A percentile compares a stretch with the other conserved stretches of the same genome.
These are phyloP conservation scores for Hippocampus comes DNA, from an alignment of 2,113 vertebrate species.

Conservation along the genomic window DNA sequence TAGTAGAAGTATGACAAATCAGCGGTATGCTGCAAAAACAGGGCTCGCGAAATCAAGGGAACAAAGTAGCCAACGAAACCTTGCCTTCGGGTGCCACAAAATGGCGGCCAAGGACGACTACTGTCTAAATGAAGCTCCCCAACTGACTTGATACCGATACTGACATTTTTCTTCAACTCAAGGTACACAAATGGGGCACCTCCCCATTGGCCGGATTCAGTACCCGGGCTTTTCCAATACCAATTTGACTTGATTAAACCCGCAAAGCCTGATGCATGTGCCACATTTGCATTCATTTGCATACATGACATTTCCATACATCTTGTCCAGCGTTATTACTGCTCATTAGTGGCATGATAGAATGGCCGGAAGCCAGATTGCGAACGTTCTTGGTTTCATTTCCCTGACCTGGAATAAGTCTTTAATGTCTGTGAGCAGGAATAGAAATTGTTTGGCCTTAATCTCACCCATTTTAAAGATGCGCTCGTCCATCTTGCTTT, in stretches of 20 bases:
- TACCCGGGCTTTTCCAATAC: slow-evolving; percentile 11
- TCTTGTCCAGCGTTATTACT: slow-evolving; percentile 32
- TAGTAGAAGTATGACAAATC: not conserved
- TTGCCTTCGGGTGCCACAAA: not conserved
- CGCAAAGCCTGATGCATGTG: slow-evolving; percentile 13
- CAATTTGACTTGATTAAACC: slow-evolving; percentile 42
- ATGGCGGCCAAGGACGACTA: not conserved
- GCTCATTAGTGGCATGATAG: slow-evolving; percentile 40
- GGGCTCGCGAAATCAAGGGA: not conserved
- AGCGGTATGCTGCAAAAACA: too few relatives aligned
- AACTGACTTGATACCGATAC: too few relatives aligned
- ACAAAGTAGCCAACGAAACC: not conserved
- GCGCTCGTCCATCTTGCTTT: not conserved
- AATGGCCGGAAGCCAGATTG: slow-evolving; percentile 9
- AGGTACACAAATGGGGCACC: not conserved
- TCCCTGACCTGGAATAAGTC: slow-evolving; percentile 44
- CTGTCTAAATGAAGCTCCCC: too few relatives aligned
- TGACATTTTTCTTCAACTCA: not conserved
- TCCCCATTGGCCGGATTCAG: not conserved
- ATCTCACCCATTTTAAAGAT: slow-evolving; percentile 11
- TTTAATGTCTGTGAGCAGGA: slow-evolving; percentile 41
- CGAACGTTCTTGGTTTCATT: slow-evolving; percentile 22
- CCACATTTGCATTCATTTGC: slow-evolving; percentile 49
- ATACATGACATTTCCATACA: slow-evolving; percentile 15
- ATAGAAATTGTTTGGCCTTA: slow-evolving; percentile 28